Evolutionary conservation across 2,888 invertebrate species (phyloP).

Genomic region (Synanthedon myopaeformis): DNA sequence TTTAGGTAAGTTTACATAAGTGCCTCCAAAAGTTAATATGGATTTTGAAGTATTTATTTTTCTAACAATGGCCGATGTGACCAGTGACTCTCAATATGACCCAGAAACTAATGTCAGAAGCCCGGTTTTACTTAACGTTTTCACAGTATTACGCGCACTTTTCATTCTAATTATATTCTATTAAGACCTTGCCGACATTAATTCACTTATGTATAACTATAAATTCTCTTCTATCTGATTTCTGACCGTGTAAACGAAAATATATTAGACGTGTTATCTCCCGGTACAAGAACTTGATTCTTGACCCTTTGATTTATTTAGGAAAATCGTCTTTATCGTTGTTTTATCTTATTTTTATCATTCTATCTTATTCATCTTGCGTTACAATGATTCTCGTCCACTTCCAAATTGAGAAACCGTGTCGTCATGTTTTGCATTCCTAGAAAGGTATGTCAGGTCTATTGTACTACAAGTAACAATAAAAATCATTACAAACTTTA

Average conservation of each 20-base stretch:
- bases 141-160: constrained; percentile 30
- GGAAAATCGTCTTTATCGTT: not conserved
- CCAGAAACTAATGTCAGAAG: constrained; percentile 60
- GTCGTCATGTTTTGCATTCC: not conserved
- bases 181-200: not conserved
- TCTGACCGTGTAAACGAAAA: not conserved
- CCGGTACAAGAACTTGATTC: constrained; percentile 12
- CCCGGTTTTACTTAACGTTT: constrained; percentile 57
- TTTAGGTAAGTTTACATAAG: constrained; percentile 51
- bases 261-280: constrained; percentile 8
- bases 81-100: constrained; percentile 47
- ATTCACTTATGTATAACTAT: not conserved
- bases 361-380: not conserved
- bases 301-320: constrained; percentile 7
- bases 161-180: constrained; percentile 13
- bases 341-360: not conserved
- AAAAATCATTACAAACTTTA: not conserved
- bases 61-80: constrained; percentile 25
- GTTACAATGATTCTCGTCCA: not conserved
- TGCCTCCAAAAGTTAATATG: constrained; percentile 9
- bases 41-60: constrained; percentile 13
- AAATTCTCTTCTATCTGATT: not conserved
- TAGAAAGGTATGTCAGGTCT: not conserved
- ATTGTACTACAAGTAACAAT: constrained; percentile 2
- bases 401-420: not conserved